Base-by-base conservation (phyloP, 2,888 invertebrate genomes). In the Gastracanthus pulcherrimus region DNA sequence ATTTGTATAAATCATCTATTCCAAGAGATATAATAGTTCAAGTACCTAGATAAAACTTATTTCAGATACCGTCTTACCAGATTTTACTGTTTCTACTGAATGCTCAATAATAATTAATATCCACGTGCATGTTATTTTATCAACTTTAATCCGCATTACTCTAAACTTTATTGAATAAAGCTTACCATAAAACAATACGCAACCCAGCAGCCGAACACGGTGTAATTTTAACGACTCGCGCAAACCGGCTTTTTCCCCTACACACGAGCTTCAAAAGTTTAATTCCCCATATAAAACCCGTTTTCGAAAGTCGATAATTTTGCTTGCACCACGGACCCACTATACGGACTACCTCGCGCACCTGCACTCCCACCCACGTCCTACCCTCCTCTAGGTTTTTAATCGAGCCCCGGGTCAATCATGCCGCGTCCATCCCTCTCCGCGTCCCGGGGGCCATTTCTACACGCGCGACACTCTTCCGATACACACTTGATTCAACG, bases 401-500 rank as follows among this genome's bases (percentile, higher is more conserved):
- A 36, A 62, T n/a, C 34, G 62, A 19, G n/a, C 13, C 26, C 0
- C 3, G 11, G 58, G 26, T 11, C 26, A 45, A 38, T 41, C 66
- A 11, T 11, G 29, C 60, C 29, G 31, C 34, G 5, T n/a, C 5
- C 31, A 11, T 9, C 26, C 16, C 26, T 9, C 26, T 36, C 23
- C 2, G 16, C 6, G 11, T 69, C 64, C 69, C 45, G 34, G 3
- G 19, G 38, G 38, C 38, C 31, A 71, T 64, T 38, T 38, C 69
- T 62, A 38, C 13, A 48, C n/a, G n/a, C n/a, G n/a, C n/a, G n/a
- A n/a, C n/a, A 51, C 55, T 41, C 72, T 45, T 66, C 41, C 75
- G 60, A 75, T 67, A 60, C n/a, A n/a, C n/a, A n/a, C 83, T 86
- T 86, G 88, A 88, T 89, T 89, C 87, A 89, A 87, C 87, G n/a